Percentiles rank a stretch among this genome's conserved stretches.
These are phyloP conservation scores for Sebastes cheni DNA, from an alignment of 2,797 vertebrate genomes.

Conservation along the genomic window DNA sequence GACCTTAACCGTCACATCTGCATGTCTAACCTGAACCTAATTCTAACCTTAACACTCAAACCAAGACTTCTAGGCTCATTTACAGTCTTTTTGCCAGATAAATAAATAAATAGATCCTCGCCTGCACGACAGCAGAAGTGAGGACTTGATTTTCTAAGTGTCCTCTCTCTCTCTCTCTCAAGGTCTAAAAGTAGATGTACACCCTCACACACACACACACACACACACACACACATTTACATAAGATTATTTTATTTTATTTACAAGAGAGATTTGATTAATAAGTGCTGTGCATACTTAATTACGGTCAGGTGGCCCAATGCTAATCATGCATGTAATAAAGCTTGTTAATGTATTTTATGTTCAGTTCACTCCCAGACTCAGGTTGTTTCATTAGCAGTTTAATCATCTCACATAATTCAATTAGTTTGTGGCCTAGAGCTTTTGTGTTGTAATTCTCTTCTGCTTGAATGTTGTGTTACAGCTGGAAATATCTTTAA, in stretches of 20 bases:
- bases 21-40: not conserved
- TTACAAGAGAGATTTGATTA: slow-evolving; percentile 24
- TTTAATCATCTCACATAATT: slow-evolving; percentile 28
- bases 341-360: slow-evolving; percentile 59
- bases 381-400: slow-evolving; percentile 28
- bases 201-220: not conserved
- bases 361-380: slow-evolving; percentile 43
- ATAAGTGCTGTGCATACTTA: slow-evolving; percentile 30
- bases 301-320: slow-evolving; percentile 15
- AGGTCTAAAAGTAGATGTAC: not conserved
- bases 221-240: not conserved
- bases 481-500: slow-evolving; percentile 5
- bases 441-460: slow-evolving; percentile 12
- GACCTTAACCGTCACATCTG: not conserved
- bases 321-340: slow-evolving; percentile 42
- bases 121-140: not conserved
- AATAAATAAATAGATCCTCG: not conserved
- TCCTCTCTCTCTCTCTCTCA: not conserved
- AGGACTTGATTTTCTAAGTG: not conserved
- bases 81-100: not conserved
- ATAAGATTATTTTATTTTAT: slow-evolving; percentile 49
- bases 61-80: not conserved
- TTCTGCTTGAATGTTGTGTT: not conserved
- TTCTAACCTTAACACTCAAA: not conserved
- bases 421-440: not conserved